Percentiles rank a stretch among this genome's conserved stretches.
These are phyloP conservation scores for Batillaria attramentaria DNA, from an alignment of 1,140 invertebrate genomes.

Conservation along the genomic window DNA sequence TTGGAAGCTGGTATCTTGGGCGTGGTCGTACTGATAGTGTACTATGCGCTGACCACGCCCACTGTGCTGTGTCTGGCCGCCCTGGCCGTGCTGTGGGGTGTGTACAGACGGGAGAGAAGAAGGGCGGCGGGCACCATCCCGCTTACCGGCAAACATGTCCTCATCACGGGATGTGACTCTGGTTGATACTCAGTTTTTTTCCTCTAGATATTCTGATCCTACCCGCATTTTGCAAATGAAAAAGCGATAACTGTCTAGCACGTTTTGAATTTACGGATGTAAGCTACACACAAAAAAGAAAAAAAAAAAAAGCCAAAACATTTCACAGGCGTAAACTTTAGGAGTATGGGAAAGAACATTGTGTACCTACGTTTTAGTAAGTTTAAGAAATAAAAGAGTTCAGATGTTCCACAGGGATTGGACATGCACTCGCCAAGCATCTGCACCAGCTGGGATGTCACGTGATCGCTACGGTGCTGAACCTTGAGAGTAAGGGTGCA, in stretches of 20 bases:
- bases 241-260: no score
- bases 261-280: no score
- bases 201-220: no score
- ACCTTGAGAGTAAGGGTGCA: constrained; percentile 70
- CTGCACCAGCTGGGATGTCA: constrained; percentile 68
- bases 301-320: no score
- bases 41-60: neutral
- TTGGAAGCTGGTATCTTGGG: constrained; percentile 8
- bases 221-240: no score
- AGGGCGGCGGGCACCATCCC: neutral
- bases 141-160: neutral
- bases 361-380: constrained; percentile 62
- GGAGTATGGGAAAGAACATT: constrained; percentile 64
- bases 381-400: constrained; percentile 76
- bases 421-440: constrained; percentile 65
- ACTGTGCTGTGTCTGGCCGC: neutral
- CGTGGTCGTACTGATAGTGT: neutral
- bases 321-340: constrained; percentile 22
- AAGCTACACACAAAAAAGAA: no score
- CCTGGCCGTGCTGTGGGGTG: neutral
- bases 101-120: neutral
- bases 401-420: constrained; percentile 73
- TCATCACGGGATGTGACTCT: constrained; percentile 16
- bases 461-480: constrained; percentile 79
- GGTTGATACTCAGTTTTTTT: neutral